phyloP scores from a whole-genome alignment of 2,797 vertebrate species.

The Glossophaga mutica region DNA sequence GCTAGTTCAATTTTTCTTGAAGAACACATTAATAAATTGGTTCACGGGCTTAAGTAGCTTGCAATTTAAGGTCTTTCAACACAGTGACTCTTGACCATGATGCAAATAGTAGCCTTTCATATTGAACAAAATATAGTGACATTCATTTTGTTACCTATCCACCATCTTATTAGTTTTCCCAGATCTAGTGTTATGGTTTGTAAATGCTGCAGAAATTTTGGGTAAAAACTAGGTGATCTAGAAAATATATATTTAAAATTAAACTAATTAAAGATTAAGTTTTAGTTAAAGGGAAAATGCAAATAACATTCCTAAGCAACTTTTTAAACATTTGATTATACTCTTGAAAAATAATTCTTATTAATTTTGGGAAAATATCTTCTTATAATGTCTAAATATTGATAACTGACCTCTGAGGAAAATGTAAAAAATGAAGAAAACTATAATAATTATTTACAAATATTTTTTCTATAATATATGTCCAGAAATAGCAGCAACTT shows the following conservation, averaged over 20 bases:
- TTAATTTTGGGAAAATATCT: background rate
- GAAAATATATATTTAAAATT: constrained; percentile 8
- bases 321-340: background rate
- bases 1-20: background rate
- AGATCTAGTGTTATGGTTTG: background rate
- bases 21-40: constrained; percentile 2
- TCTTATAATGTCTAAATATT: background rate
- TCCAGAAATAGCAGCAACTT: background rate
- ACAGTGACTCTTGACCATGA: background rate
- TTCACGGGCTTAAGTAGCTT: background rate
- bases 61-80: background rate
- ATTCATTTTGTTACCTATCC: background rate
- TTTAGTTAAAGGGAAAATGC: background rate
- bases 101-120: background rate
- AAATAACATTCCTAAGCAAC: background rate
- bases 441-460: background rate
- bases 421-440: background rate
- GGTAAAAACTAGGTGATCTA: background rate
- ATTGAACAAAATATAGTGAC: background rate
- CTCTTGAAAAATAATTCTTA: background rate
- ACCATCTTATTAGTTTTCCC: background rate
- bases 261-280: background rate
- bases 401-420: background rate
- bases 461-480: background rate
- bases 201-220: background rate